These are phyloP conservation scores for Pungitius pungitius DNA, from an alignment of 2,113 vertebrate genomes.

Conservation along the genomic window DNA sequence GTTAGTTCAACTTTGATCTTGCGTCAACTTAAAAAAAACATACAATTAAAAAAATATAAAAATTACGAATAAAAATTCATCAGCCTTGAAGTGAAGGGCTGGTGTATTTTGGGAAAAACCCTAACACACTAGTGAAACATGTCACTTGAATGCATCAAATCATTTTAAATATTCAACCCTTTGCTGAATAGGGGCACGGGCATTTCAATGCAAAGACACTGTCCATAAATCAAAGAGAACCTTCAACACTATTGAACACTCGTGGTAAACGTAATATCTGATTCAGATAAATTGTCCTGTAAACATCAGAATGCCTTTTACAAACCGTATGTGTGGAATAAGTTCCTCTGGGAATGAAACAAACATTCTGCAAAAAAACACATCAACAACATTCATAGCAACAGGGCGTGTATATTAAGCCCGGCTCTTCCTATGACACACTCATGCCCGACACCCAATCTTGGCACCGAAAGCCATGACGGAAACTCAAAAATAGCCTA, in stretches of 20 bases:
- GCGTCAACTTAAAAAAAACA: background rate
- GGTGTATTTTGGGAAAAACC: background rate
- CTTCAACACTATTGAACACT: background rate
- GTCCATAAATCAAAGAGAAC: conserved; percentile 18
- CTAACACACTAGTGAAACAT: conserved; percentile 13
- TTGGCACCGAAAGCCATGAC: conserved; percentile 72
- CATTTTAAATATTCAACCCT: conserved; percentile 56
- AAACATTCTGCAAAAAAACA: conserved; percentile 43
- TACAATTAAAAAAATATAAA: background rate
- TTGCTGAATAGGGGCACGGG: conserved; percentile 19
- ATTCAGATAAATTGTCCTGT: background rate
- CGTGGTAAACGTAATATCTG: too few species aligned
- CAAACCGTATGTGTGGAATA: background rate
- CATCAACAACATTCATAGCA: conserved; percentile 75
- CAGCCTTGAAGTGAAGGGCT: conserved; percentile 1
- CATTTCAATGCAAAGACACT: conserved; percentile 19
- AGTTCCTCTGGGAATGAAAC: conserved; percentile 36
- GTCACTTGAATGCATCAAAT: conserved; percentile 36
- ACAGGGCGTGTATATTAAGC: conserved; percentile 83
- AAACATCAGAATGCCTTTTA: background rate
- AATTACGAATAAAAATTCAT: background rate
- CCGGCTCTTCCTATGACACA: conserved; percentile 72
- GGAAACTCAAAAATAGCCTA: conserved; percentile 79
- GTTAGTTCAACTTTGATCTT: background rate
- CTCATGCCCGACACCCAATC: conserved; percentile 78